A percentile compares a stretch with the other conserved stretches of the same genome.
These are phyloP conservation scores for Apodemia duryi DNA, from an alignment of 2,888 invertebrate species.

Conservation along the genomic window DNA sequence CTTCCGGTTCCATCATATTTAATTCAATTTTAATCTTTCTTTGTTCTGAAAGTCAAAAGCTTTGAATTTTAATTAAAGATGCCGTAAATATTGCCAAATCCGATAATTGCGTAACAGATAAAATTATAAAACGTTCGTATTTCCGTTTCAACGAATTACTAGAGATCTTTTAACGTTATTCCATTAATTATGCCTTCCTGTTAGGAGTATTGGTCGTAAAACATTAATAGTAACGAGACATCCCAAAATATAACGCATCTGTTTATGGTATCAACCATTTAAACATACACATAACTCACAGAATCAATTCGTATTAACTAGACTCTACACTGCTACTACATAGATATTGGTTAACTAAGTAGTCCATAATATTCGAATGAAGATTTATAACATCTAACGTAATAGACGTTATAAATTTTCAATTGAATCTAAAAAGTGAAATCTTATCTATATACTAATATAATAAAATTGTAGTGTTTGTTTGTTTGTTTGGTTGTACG, in stretches of 20 bases:
- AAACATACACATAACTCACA: not conserved
- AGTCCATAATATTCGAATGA: no score
- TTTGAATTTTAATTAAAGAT: not conserved
- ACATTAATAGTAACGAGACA: conserved; percentile 51
- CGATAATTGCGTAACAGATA: conserved; percentile 40
- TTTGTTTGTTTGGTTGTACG: no score
- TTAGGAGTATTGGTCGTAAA: conserved; percentile 50
- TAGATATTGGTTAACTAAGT: not conserved
- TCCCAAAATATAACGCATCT: conserved; percentile 60
- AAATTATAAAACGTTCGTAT: conserved; percentile 41
- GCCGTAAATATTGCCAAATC: not conserved
- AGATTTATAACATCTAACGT: no score
- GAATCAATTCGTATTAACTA: no score
- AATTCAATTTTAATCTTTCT: not conserved
- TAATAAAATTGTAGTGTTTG: no score
- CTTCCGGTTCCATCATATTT: no score
- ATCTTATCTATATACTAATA: no score
- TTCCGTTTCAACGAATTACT: conserved; percentile 55
- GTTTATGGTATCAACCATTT: conserved; percentile 48
- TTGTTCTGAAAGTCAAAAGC: no score
- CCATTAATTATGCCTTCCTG: conserved; percentile 72
- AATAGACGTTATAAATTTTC: no score
- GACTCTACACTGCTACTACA: no score
- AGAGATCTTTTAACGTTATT: conserved; percentile 61
- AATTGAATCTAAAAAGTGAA: no score